phyloP scores from a whole-genome alignment of 1,140 invertebrate species.

The Armadillidium nasatum region DNA sequence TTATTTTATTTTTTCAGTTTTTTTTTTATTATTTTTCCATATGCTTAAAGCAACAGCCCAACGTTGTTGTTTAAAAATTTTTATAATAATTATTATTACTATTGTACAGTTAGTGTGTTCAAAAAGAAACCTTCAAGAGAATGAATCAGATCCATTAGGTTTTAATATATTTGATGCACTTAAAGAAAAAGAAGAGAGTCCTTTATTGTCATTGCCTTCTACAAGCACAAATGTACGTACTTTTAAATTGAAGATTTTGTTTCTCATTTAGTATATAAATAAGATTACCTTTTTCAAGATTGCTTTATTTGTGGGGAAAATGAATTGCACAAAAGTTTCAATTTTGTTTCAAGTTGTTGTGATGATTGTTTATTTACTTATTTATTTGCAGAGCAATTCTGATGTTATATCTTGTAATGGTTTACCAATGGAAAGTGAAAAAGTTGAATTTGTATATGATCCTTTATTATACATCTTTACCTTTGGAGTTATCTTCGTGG shows the following conservation, averaged over 20 bases:
- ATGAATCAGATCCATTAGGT: not conserved
- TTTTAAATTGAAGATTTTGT: not conserved
- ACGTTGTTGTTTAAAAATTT: too few species aligned
- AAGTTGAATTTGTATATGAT: constrained; percentile 5
- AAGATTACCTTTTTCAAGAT: not conserved
- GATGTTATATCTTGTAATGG: constrained; percentile 1
- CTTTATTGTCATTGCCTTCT: not conserved
- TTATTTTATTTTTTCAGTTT: too few species aligned
- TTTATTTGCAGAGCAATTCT: not conserved
- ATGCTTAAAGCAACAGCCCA: too few species aligned
- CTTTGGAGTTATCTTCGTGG: not conserved
- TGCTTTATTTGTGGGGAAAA: not conserved
- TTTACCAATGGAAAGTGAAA: constrained; percentile 1
- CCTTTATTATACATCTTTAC: constrained; percentile 2
- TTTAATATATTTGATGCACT: not conserved
- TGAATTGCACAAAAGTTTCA: not conserved
- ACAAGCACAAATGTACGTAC: not conserved
- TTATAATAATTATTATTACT: too few species aligned
- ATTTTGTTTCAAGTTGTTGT: too few species aligned
- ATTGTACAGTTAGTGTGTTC: not conserved
- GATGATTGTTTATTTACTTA: not conserved
- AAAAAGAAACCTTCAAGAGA: not conserved
- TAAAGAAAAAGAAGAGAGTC: not conserved
- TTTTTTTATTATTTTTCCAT: too few species aligned
- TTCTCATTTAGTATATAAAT: not conserved